Evolutionary conservation across 2,113 vertebrate species (phyloP).

Genomic region (Danio rerio): GRCz12tu NC_133182.1:14632001-14632500

Average conservation of each 20-base stretch:
- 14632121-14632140: background rate
- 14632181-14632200: constrained; percentile 6
- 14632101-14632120: background rate
- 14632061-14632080: background rate
- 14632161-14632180: background rate
- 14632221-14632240: background rate
- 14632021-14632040: background rate
- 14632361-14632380: background rate
- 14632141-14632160: background rate
- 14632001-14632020: background rate
- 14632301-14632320: constrained; percentile 32
- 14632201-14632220: constrained; percentile 7
- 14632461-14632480: no score
- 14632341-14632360: constrained; percentile 26
- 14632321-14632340: constrained; percentile 11
- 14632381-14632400: background rate
- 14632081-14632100: background rate
- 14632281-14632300: constrained; percentile 28
- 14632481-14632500: no score
- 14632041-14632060: background rate
- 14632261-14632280: constrained; percentile 40
- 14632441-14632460: background rate
- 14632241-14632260: constrained; percentile 42
- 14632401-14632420: background rate
- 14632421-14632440: background rate